Evolutionary conservation across 2,888 invertebrate species (phyloP), one percentile per base, ranked within the genome.

Genomic region (Prenolepis imparis): DNA sequence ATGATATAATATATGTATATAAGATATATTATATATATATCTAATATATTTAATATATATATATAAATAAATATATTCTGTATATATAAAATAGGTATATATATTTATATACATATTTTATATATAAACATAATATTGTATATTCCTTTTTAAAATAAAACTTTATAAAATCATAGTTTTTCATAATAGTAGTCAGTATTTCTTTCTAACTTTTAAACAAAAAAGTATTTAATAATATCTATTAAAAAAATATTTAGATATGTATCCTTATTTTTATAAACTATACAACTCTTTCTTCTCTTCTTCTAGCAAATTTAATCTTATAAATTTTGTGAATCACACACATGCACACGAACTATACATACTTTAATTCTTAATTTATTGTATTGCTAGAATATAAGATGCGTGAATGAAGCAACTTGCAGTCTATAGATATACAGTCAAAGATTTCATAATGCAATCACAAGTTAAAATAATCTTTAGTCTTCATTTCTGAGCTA

Each of bases 341-440:
- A 21, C 9, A 18, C 18, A 48, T 8, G 48, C 18, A 6, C 3
- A 21, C 4, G 0, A 52, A 52, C 15, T 73, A 39, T 72, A 41
- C 21, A 12, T 24, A 24, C 28, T 6, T 74, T 44, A n/a, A 8
- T 9, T 64, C 5, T 15, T 48, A 59, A 41, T 59, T 28, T 39
- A 11, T 75, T 52, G 3, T 8, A 3, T 52, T 11, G 15, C 4
- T 24, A 52, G 18, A 66, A 24, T 75, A 39, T 12, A 0, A 70
- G 11, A 44, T 63, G 15, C 4, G 1, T 41, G 28, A 63, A 64
- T 24, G 24, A 32, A 24, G 12, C 6, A 66, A 66, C 2, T 66
- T 36, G 48, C 52, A 75, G 36, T 66, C 67, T 67, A 75, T 52
- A 66, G 5, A 52, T 75, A 75, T 21, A 73, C 48, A 64, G 36